Percentiles rank a stretch among this genome's conserved stretches.
These are phyloP conservation scores for Nasalis larvatus DNA, from an alignment of 2,113 vertebrate genomes.

Conservation along the genomic window DNA sequence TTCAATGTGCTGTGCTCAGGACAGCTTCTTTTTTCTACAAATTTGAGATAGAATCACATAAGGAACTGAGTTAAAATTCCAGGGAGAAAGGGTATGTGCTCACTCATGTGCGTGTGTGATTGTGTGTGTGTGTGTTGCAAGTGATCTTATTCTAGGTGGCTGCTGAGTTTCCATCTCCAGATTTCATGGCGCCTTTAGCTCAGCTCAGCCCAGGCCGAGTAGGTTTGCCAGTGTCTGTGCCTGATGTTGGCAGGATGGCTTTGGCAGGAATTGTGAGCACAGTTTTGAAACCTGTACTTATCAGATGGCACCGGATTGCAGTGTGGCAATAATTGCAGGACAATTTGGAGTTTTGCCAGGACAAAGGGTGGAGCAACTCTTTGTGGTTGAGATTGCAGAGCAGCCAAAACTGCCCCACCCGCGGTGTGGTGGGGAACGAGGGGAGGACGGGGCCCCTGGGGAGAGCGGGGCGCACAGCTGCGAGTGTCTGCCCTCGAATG, in stretches of 20 bases:
- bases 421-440: neutral
- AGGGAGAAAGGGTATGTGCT: neutral
- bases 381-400: constrained; percentile 22
- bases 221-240: neutral
- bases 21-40: neutral
- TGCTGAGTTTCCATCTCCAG: neutral
- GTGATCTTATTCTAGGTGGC: neutral
- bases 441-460: accelerated
- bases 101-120: neutral
- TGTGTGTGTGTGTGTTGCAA: no score
- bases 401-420: neutral
- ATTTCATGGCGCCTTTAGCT: no score
- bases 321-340: neutral
- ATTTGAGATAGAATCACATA: neutral
- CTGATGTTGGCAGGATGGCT: neutral
- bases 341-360: neutral
- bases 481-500: neutral
- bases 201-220: neutral
- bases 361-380: constrained; percentile 7
- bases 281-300: constrained; percentile 8
- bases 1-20: neutral
- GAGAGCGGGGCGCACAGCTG: neutral
- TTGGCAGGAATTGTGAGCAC: neutral
- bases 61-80: neutral
- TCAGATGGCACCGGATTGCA: neutral